phyloP scores from a whole-genome alignment of 2,113 vertebrate genomes.

The Indicator indicator region DNA sequence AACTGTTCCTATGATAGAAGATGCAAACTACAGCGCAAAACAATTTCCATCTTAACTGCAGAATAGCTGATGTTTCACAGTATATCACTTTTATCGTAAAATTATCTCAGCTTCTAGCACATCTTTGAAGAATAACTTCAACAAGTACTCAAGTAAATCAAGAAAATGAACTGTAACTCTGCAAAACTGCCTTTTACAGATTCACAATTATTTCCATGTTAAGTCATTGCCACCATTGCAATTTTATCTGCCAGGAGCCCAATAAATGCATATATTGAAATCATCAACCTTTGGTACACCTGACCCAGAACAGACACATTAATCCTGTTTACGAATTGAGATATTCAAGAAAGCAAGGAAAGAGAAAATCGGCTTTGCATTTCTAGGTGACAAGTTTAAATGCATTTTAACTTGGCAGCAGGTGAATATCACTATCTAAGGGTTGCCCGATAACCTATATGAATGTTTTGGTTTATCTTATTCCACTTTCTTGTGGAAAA shows the following conservation, averaged over 20 bases:
- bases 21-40: neutral
- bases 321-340: neutral
- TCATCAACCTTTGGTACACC: neutral
- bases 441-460: neutral
- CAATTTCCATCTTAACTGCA: conserved; percentile 9
- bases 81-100: conserved; percentile 41
- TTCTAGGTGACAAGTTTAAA: neutral
- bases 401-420: neutral
- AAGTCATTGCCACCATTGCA: neutral
- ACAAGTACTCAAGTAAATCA: neutral
- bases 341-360: neutral
- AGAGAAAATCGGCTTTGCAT: neutral
- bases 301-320: neutral
- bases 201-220: conserved; percentile 15
- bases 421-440: neutral
- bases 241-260: neutral
- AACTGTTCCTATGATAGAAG: neutral
- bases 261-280: neutral
- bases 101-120: neutral
- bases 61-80: neutral
- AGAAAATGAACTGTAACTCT: neutral
- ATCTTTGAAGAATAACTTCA: neutral
- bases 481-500: neutral
- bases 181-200: neutral
- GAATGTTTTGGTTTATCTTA: neutral